phyloP scores from a whole-genome alignment of 2,888 invertebrate species.

The Cheilosia scutellata region DNA sequence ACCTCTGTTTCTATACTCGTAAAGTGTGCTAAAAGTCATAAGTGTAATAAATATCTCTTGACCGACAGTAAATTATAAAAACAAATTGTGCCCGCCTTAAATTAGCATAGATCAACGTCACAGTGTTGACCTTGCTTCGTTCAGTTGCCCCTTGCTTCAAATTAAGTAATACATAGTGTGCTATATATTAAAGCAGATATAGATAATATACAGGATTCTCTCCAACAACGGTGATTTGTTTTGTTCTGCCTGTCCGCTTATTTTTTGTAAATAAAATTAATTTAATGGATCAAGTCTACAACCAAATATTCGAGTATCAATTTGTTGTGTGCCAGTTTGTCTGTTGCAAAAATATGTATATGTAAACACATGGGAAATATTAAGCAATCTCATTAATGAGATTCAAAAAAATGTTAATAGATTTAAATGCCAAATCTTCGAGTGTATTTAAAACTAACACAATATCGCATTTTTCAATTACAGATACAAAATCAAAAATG shows the following conservation, averaged over 20 bases:
- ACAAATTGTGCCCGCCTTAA: neutral
- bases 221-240: neutral
- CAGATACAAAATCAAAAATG: constrained; percentile 78
- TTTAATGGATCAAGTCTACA: neutral
- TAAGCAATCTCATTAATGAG: neutral
- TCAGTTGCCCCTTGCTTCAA: neutral
- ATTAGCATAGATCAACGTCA: neutral
- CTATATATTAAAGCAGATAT: neutral
- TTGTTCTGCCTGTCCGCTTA: neutral
- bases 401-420: neutral
- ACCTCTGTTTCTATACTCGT: no score
- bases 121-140: neutral
- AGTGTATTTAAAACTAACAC: neutral
- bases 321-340: no score
- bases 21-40: neutral
- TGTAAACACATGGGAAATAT: neutral
- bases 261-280: neutral
- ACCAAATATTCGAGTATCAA: no score
- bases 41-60: neutral
- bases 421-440: neutral
- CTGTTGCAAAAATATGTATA: neutral
- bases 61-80: neutral
- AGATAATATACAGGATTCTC: neutral
- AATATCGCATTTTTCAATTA: constrained; percentile 18
- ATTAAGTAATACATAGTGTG: neutral